Percentiles rank a stretch among this genome's conserved stretches.
These are phyloP conservation scores for Eupithecia centaureata DNA, from an alignment of 2,888 invertebrate species.

Conservation along the genomic window DNA sequence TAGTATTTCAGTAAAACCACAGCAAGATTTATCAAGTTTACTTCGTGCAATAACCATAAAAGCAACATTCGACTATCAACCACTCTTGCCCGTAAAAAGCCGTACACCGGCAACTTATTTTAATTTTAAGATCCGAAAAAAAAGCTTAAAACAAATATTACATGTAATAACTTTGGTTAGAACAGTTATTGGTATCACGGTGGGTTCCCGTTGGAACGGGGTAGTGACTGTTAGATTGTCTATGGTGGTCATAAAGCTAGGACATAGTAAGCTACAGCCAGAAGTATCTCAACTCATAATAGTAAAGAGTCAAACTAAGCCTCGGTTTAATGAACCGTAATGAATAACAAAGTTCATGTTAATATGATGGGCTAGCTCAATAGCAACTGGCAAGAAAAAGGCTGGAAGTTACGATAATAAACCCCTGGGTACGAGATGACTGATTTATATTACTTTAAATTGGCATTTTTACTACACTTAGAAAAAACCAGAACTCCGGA, in stretches of 20 bases:
- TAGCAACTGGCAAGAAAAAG: no score
- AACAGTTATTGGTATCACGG: conserved; percentile 53
- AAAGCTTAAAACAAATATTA: conserved; percentile 46
- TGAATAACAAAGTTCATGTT: no score
- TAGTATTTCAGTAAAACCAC: neutral
- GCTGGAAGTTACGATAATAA: no score
- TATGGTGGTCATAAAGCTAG: conserved; percentile 36
- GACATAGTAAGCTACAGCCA: conserved; percentile 28
- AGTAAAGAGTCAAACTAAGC: no score
- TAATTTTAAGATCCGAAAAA: conserved; percentile 41
- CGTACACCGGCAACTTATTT: conserved; percentile 32
- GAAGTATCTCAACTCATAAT: conserved; percentile 14
- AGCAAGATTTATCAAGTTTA: neutral
- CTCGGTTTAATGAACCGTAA: no score
- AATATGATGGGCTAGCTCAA: no score
- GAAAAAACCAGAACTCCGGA: no score
- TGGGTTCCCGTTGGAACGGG: conserved; percentile 48
- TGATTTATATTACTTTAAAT: no score
- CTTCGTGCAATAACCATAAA: conserved; percentile 26
- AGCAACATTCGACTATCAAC: conserved; percentile 25
- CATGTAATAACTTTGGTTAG: conserved; percentile 47
- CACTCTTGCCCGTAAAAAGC: conserved; percentile 24
- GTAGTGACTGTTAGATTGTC: conserved; percentile 34
- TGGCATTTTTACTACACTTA: no score
- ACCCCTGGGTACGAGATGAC: no score